Conservation (phyloP, 2,888 invertebrate genomes). For the Lycocerus yunnanus region DNA sequence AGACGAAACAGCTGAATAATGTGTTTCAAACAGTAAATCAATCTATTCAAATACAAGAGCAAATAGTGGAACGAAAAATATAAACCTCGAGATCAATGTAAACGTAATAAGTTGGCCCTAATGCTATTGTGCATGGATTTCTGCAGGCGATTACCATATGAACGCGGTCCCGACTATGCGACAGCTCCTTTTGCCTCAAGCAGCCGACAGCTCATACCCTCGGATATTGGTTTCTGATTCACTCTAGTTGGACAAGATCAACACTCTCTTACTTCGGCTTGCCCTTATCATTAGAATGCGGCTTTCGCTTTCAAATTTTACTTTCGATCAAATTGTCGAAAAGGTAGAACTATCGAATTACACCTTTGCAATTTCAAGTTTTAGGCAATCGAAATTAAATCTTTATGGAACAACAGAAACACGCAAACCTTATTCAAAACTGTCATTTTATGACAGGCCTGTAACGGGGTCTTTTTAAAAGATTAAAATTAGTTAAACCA, state of each 20-base stretch:
- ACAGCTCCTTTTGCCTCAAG: conserved; percentile 46
- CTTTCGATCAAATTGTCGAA: neutral
- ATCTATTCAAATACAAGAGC: conserved; percentile 57
- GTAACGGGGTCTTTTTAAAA: neutral
- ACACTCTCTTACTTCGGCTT: conserved; percentile 49
- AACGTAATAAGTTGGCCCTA: conserved; percentile 58
- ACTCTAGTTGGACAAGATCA: conserved; percentile 55
- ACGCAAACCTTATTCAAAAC: neutral
- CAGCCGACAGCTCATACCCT: conserved; percentile 48
- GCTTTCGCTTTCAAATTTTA: conserved; percentile 12
- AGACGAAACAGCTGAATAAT: conserved; percentile 17
- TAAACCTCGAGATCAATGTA: conserved; percentile 58
- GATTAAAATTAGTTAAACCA: neutral
- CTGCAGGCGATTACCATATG: conserved; percentile 58
- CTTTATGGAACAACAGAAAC: neutral
- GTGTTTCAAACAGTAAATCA: conserved; percentile 42
- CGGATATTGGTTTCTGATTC: conserved; percentile 57
- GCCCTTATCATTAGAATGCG: conserved; percentile 28
- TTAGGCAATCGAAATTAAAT: neutral
- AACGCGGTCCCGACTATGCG: conserved; percentile 46
- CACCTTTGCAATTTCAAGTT: neutral
- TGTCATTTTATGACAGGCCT: neutral
- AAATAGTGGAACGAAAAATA: conserved; percentile 56
- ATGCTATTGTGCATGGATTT: conserved; percentile 57
- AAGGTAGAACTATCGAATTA: neutral